A percentile compares a stretch with the other conserved stretches of the same genome.
These are phyloP conservation scores for Cyphomyrus plagiostoma DNA, from an alignment of 2,113 vertebrate genomes.

Conservation along the genomic window DNA sequence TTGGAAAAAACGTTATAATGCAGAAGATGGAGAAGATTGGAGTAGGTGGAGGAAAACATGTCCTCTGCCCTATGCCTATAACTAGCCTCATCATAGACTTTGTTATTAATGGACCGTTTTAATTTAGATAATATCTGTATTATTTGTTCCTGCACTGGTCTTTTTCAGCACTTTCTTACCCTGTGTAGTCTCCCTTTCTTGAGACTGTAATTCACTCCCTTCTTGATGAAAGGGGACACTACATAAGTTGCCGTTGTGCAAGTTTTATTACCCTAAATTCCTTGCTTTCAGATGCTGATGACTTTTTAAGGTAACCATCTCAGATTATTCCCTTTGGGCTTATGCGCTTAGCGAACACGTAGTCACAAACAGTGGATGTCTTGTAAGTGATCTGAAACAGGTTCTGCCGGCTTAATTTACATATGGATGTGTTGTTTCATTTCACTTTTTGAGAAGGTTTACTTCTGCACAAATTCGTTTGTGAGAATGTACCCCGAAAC, in stretches of 20 bases:
- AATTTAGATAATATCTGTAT: not conserved
- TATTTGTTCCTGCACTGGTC: not conserved
- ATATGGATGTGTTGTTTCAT: not conserved
- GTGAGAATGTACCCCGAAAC: not conserved
- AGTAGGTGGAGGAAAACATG: not conserved
- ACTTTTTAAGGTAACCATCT: conserved; percentile 24
- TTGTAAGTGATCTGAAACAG: conserved; percentile 28
- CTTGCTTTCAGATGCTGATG: conserved; percentile 32
- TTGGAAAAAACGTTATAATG: not conserved
- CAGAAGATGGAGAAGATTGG: not conserved
- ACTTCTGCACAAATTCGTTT: not conserved
- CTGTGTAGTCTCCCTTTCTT: not conserved
- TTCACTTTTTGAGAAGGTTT: not conserved
- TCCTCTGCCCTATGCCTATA: not conserved
- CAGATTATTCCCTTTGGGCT: conserved; percentile 18
- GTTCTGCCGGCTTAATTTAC: not conserved
- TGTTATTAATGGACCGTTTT: not conserved
- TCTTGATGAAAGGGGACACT: conserved; percentile 8
- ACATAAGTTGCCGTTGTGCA: not conserved
- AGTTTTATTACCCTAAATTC: conserved; percentile 27
- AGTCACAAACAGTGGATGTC: conserved; percentile 20
- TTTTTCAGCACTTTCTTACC: not conserved
- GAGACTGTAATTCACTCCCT: not conserved
- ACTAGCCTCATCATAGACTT: not conserved
- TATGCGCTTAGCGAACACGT: conserved; percentile 14